A percentile compares a stretch with the other conserved stretches of the same genome.
Conservation (phyloP, 2,113 vertebrate genomes). For the Tiliqua scincoides region DNA sequence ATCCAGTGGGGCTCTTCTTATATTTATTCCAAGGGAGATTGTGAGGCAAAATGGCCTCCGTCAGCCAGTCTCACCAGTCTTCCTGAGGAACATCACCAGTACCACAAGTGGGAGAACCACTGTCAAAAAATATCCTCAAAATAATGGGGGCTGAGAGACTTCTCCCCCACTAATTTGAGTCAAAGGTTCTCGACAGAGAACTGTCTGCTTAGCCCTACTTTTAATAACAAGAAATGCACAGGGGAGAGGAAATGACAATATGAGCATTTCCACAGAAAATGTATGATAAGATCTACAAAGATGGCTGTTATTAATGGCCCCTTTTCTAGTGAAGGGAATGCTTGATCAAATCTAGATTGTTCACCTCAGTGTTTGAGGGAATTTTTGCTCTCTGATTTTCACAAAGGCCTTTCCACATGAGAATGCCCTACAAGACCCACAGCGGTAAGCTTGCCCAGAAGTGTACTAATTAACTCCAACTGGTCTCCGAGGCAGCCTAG, state of each 20-base stretch:
- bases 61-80: no score
- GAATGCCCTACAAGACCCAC: slow-evolving; percentile 58
- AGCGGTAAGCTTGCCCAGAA: slow-evolving; percentile 62
- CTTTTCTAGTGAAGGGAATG: slow-evolving; percentile 39
- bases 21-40: no score
- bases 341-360: slow-evolving; percentile 57
- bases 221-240: not conserved
- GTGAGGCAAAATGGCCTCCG: no score
- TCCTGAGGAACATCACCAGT: no score
- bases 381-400: slow-evolving; percentile 58
- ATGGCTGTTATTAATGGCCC: slow-evolving; percentile 32
- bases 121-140: no score
- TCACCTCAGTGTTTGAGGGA: slow-evolving; percentile 46
- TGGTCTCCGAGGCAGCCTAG: slow-evolving; percentile 66
- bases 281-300: slow-evolving; percentile 23
- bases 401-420: slow-evolving; percentile 56
- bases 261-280: not conserved
- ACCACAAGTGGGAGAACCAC: no score
- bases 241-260: not conserved
- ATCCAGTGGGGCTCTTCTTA: no score
- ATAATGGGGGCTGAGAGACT: no score
- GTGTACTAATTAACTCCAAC: slow-evolving; percentile 77
- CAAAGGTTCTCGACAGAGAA: no score
- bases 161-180: no score
- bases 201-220: no score